Percentiles rank a stretch among this genome's conserved stretches.
phyloP scores from a whole-genome alignment of 2,888 invertebrate species.

The Ophonus ardosiacus region DNA sequence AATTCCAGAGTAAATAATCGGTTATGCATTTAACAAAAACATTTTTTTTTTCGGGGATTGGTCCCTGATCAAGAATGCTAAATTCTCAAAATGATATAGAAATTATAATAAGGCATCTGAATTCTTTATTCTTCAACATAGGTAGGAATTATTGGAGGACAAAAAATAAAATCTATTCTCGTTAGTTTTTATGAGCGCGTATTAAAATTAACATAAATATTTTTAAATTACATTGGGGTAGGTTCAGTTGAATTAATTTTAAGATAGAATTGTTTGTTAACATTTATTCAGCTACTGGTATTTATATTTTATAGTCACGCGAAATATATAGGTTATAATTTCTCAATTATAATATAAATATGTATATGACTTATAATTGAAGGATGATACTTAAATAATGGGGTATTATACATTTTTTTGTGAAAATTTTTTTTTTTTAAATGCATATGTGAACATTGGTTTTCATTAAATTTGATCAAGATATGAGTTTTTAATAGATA shows the following conservation, averaged over 20 bases:
- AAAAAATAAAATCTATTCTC: conserved; percentile 5
- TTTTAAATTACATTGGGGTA: conserved; percentile 6
- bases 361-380: background rate
- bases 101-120: too few species aligned
- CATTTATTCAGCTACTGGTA: background rate
- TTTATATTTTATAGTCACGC: conserved; percentile 2
- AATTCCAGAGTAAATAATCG: too few species aligned
- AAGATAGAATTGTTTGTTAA: conserved; percentile 7
- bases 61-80: too few species aligned
- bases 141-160: background rate
- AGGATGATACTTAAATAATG: background rate
- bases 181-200: background rate
- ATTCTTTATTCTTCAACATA: too few species aligned
- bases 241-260: conserved; percentile 5
- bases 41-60: too few species aligned
- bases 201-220: conserved; percentile 26
- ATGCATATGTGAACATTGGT: too few species aligned
- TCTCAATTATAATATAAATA: conserved; percentile 17
- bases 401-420: too few species aligned
- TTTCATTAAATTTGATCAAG: too few species aligned
- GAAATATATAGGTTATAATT: background rate
- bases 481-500: too few species aligned
- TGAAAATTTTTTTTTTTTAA: too few species aligned
- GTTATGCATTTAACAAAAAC: too few species aligned
- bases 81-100: too few species aligned